Percentiles rank a stretch among this genome's conserved stretches.
These are phyloP conservation scores for Hirtodrosophila cameraria DNA, from an alignment of 2,888 invertebrate species.

Conservation along the genomic window DNA sequence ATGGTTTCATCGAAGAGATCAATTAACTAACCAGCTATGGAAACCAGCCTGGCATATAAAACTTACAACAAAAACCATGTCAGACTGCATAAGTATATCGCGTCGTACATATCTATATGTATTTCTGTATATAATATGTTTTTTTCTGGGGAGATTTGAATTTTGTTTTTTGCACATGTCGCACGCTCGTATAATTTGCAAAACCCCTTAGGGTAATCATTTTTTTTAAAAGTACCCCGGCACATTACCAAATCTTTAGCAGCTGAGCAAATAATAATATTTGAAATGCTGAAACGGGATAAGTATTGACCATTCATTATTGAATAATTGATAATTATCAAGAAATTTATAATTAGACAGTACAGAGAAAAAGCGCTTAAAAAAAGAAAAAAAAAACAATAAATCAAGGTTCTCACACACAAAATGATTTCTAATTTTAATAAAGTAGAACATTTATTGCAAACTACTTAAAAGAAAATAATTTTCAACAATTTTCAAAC, in stretches of 20 bases:
- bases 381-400: too few species aligned
- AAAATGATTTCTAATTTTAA: too few species aligned
- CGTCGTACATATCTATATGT: slow-evolving; percentile 5
- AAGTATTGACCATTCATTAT: slow-evolving; percentile 26
- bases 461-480: too few species aligned
- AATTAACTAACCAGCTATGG: slow-evolving; percentile 63
- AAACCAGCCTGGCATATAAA: slow-evolving; percentile 30
- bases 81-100: slow-evolving; percentile 21
- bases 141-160: slow-evolving; percentile 9
- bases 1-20: slow-evolving; percentile 65
- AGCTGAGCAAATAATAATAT: slow-evolving; percentile 49
- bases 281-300: slow-evolving; percentile 21
- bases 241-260: slow-evolving; percentile 6
- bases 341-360: slow-evolving; percentile 8
- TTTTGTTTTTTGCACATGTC: slow-evolving; percentile 46
- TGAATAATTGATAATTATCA: neutral
- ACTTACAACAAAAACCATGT: slow-evolving; percentile 43
- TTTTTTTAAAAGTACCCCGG: slow-evolving; percentile 2
- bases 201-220: slow-evolving; percentile 9
- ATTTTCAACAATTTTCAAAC: too few species aligned
- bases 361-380: too few species aligned
- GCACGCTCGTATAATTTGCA: slow-evolving; percentile 25
- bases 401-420: too few species aligned
- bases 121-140: neutral
- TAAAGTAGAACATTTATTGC: too few species aligned